Conservation (phyloP, 2,888 invertebrate genomes). For the Drosophila niveifrons region DNA sequence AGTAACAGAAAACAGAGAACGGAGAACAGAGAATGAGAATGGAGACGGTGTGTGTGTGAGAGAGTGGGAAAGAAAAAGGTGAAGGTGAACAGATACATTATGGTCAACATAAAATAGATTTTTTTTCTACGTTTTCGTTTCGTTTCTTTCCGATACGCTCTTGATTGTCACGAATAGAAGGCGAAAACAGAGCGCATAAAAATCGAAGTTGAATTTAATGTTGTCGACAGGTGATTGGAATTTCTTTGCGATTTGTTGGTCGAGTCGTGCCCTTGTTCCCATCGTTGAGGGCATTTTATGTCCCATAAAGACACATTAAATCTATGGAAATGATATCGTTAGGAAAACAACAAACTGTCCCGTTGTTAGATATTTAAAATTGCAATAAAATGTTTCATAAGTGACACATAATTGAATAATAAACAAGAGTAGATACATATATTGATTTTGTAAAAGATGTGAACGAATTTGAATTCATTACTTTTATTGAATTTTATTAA, state of each 20-base stretch:
- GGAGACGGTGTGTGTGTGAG: no score
- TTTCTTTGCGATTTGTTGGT: slow-evolving; percentile 33
- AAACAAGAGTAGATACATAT: neutral
- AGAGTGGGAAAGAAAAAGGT: neutral
- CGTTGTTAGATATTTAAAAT: slow-evolving; percentile 28
- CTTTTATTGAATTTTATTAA: neutral
- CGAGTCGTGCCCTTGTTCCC: slow-evolving; percentile 17
- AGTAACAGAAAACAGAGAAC: neutral
- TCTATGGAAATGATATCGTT: slow-evolving; percentile 45
- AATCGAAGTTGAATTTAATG: slow-evolving; percentile 25
- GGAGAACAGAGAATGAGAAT: no score
- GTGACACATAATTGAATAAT: slow-evolving; percentile 41
- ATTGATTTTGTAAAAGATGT: no score
- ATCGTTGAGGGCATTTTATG: slow-evolving; percentile 28
- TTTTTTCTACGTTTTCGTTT: slow-evolving; percentile 15
- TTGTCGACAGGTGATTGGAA: slow-evolving; percentile 46
- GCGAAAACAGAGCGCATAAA: slow-evolving; percentile 26
- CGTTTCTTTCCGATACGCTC: slow-evolving; percentile 1
- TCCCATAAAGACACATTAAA: slow-evolving; percentile 63
- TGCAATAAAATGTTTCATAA: slow-evolving; percentile 41
- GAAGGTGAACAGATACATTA: slow-evolving; percentile 23
- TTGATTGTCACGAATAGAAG: slow-evolving; percentile 36
- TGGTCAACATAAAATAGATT: slow-evolving; percentile 44
- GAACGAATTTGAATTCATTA: neutral
- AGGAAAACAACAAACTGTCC: slow-evolving; percentile 34